Base-by-base conservation (phyloP, 1,140 invertebrate species). In the Anastatus disparis region DNA sequence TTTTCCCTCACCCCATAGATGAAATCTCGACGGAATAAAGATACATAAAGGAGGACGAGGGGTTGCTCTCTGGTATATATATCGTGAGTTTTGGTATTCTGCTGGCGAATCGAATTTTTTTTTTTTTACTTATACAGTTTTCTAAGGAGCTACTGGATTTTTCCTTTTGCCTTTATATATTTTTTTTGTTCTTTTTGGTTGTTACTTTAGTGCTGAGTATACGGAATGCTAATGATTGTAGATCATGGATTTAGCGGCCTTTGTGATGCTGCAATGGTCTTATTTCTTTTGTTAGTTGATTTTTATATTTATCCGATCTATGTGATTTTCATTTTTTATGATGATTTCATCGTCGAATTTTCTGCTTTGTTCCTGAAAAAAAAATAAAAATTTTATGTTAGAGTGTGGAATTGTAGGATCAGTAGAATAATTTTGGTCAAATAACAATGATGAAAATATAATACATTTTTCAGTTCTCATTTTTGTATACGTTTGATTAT, bases 1-100 rank as follows among this genome's bases (percentile, higher is more conserved):
- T n/a, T n/a, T n/a, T n/a, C n/a, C n/a, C n/a, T 75, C 72, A 27
- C 15, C 22, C 24, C 73, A n/a, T n/a, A n/a, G 73, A 77, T 78
- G 67, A 53, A 69, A 73, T 66, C 70, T 71, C n/a, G 26, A n/a
- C 44, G 67, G 67, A 69, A 61, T 70, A 63, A 44, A 63, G n/a
- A n/a, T n/a, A n/a, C n/a, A n/a, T n/a, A n/a, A n/a, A n/a, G n/a
- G n/a, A n/a, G n/a, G n/a, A n/a, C n/a, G n/a, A n/a, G n/a, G n/a
- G n/a, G n/a, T n/a, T n/a, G n/a, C n/a, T n/a, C n/a, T n/a, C n/a
- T n/a, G n/a, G n/a, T n/a, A n/a, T n/a, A n/a, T n/a, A n/a, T 35
- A 9, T 3, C 26, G n/a, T 27, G 29, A 1, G 8, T 15, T 29
- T 70, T 70, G 68, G 63, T 56, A 70, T 70, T 70, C 61, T 10